Percentiles rank a stretch among this genome's conserved stretches.
Conservation (phyloP, 2,888 invertebrate species). For the Drosophila paranaensis region DNA sequence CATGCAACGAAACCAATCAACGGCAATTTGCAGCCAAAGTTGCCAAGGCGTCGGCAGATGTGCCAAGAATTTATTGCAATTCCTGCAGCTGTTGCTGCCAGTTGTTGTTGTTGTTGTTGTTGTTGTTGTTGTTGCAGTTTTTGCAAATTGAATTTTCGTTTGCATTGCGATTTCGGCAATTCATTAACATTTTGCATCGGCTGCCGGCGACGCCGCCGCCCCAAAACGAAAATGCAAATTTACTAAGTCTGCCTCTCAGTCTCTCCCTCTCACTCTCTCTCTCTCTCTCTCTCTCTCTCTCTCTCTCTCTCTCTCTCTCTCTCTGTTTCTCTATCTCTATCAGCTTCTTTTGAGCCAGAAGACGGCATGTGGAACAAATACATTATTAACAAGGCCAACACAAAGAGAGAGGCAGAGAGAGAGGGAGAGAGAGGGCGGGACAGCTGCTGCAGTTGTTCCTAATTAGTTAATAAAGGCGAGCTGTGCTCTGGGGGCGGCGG, state of each 20-base stretch:
- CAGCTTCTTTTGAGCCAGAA: constrained; percentile 16
- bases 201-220: constrained; percentile 34
- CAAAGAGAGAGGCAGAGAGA: background rate
- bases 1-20: constrained; percentile 70
- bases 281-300: background rate
- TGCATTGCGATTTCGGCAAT: constrained; percentile 72
- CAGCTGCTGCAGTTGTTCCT: constrained; percentile 28
- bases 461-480: constrained; percentile 33
- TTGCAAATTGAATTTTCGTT: constrained; percentile 73
- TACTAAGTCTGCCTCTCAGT: background rate
- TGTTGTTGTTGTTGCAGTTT: constrained; percentile 57
- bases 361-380: constrained; percentile 19
- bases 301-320: background rate
- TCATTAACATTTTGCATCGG: constrained; percentile 63
- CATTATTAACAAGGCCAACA: constrained; percentile 29
- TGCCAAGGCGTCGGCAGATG: constrained; percentile 58
- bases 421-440: background rate
- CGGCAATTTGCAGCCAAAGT: constrained; percentile 68
- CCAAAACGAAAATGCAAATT: constrained; percentile 65
- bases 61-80: constrained; percentile 70
- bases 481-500: background rate
- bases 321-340: background rate
- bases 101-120: constrained; percentile 9
- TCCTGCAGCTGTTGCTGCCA: constrained; percentile 12
- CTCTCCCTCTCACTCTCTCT: too few species aligned